These are phyloP conservation scores for Alaudala cheleensis DNA, from an alignment of 2,113 vertebrate genomes.

Conservation along the genomic window DNA sequence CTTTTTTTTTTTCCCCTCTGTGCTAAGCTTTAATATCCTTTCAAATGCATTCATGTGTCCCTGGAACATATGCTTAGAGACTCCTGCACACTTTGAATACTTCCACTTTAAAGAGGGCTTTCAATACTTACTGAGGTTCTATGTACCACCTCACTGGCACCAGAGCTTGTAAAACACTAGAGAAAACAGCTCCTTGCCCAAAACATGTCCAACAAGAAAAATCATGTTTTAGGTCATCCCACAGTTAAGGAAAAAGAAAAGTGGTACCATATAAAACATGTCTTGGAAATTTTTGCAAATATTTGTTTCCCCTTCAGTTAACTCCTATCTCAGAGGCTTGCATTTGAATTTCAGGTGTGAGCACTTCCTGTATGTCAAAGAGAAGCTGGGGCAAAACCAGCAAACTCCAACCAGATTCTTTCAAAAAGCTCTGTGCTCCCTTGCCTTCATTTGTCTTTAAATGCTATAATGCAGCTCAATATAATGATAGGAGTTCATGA, in stretches of 20 bases:
- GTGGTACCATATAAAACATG: not conserved
- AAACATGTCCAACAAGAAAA: conserved; percentile 32
- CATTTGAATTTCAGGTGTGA: not conserved
- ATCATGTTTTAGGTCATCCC: conserved; percentile 39
- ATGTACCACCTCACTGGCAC: conserved; percentile 59
- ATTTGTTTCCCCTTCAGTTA: not conserved
- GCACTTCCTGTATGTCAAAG: not conserved
- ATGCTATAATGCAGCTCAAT: not conserved
- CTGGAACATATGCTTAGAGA: conserved; percentile 75
- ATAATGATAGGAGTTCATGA: not conserved
- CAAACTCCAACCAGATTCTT: conserved; percentile 32
- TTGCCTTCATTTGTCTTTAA: not conserved
- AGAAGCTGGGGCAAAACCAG: not conserved
- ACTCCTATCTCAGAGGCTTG: not conserved
- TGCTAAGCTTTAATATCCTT: conserved; percentile 80
- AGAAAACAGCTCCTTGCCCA: conserved; percentile 46
- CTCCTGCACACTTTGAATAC: conserved; percentile 75
- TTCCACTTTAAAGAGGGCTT: conserved; percentile 77
- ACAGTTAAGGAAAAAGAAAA: not conserved
- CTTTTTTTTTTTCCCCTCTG: conserved; percentile 28
- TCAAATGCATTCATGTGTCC: conserved; percentile 77
- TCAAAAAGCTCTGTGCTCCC: not conserved
- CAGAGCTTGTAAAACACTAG: conserved; percentile 63
- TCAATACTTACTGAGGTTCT: conserved; percentile 65
- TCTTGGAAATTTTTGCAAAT: not conserved